These are phyloP conservation scores for mouse (Mus musculus) DNA, from an alignment of 2,113 vertebrate genomes.

Conservation along the genomic window DNA sequence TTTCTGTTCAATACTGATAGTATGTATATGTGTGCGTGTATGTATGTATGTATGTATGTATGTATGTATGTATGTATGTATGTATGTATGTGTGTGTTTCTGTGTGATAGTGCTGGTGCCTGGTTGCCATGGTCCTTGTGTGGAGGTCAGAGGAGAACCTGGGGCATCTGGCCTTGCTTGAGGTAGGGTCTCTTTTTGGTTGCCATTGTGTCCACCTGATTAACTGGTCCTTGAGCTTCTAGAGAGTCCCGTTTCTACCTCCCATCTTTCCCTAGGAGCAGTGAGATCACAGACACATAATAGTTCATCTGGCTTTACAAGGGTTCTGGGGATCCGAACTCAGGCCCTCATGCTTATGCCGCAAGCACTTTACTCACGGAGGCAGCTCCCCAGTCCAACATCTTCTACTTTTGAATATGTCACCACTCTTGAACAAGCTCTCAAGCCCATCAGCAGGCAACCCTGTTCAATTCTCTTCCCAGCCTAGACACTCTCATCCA, in stretches of 20 bases:
- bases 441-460: background rate
- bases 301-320: background rate
- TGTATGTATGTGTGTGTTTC: background rate
- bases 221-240: background rate
- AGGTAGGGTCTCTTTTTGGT: background rate
- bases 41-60: background rate
- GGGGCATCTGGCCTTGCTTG: background rate
- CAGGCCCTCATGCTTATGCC: background rate
- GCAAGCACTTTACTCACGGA: too few relatives aligned
- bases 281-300: too few relatives aligned
- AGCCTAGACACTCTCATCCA: background rate
- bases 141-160: background rate
- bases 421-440: background rate
- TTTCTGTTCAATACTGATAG: background rate
- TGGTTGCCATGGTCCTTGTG: background rate
- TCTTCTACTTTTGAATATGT: slow-evolving; percentile 39
- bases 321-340: background rate
- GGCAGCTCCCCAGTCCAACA: too few relatives aligned
- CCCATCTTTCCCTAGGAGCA: background rate
- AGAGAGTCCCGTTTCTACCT: background rate
- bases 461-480: background rate
- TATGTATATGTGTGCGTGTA: background rate
- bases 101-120: background rate
- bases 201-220: too few relatives aligned
- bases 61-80: background rate